These are phyloP conservation scores for Crenuchus spilurus DNA, from an alignment of 2,797 vertebrate species.

Conservation along the genomic window DNA sequence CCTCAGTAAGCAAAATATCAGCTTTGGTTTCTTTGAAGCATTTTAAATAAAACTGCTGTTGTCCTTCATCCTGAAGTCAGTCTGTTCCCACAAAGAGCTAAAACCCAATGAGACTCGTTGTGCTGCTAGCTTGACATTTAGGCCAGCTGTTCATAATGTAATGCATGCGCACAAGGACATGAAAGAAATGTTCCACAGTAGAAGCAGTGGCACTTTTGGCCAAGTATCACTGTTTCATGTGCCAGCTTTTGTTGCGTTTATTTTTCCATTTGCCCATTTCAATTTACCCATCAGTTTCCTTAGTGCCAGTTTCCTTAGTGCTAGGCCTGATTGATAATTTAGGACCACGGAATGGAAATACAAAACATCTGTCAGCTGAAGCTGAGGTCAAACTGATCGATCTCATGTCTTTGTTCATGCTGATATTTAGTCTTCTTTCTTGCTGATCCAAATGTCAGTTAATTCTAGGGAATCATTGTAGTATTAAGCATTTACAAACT, in stretches of 20 bases:
- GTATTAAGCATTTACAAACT: neutral
- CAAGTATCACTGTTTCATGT: too few species aligned
- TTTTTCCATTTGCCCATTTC: too few species aligned
- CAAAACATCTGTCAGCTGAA: neutral
- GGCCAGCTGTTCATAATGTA: neutral
- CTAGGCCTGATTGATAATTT: neutral
- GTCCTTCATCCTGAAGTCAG: too few species aligned
- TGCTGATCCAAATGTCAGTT: neutral
- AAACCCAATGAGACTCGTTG: neutral
- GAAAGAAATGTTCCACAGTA: neutral
- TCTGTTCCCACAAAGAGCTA: too few species aligned
- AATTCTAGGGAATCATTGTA: neutral
- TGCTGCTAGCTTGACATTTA: neutral
- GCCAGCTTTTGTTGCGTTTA: too few species aligned
- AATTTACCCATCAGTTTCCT: neutral
- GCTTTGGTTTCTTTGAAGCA: too few species aligned
- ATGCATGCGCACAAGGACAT: neutral
- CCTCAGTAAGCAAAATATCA: too few species aligned
- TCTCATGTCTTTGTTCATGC: neutral
- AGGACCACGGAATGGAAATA: neutral
- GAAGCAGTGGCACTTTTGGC: neutral
- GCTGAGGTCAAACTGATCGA: neutral
- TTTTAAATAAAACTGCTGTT: too few species aligned
- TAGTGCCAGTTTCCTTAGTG: neutral
- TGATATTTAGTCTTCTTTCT: constrained; percentile 7